Conservation (phyloP, 92 coral and sea anemone genomes). For the Montipora capitata region DNA sequence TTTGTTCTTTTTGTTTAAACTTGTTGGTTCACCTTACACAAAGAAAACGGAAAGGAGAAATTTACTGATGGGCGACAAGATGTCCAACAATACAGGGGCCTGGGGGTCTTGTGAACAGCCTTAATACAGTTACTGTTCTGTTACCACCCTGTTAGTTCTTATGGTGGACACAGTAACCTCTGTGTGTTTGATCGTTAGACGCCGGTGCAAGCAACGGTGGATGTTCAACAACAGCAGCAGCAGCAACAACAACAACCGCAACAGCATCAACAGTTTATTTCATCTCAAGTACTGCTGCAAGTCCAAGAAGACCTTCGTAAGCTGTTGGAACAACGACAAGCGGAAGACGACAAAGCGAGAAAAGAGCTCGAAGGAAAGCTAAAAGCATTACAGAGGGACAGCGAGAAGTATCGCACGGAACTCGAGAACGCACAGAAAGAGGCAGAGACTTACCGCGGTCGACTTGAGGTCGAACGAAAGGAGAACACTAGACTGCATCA, state of each 20-base stretch:
- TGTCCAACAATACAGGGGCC: no score
- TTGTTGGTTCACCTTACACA: no score
- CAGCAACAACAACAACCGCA: slow-evolving; percentile 36
- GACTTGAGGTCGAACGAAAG: slow-evolving; percentile 86
- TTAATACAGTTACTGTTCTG: no score
- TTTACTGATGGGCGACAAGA: no score
- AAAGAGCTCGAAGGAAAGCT: slow-evolving; percentile 95
- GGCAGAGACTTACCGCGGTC: slow-evolving; percentile 93
- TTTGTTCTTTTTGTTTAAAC: no score
- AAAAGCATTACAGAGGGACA: slow-evolving; percentile 88
- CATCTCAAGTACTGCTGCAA: slow-evolving; percentile 79
- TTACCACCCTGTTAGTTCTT: no score
- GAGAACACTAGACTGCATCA: slow-evolving; percentile 82
- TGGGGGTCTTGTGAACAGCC: no score
- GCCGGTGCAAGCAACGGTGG: slow-evolving; percentile 43
- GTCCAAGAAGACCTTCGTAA: slow-evolving; percentile 96
- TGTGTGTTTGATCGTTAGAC: not conserved
- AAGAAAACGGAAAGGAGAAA: no score
- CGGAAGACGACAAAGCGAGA: slow-evolving; percentile 87
- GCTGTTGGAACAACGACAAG: slow-evolving; percentile 89
- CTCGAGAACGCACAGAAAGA: slow-evolving; percentile 95
- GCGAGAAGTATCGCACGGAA: slow-evolving; percentile 92
- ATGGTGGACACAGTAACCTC: no score
- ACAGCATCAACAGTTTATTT: slow-evolving; percentile 26
- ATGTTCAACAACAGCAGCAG: slow-evolving; percentile 30